phyloP scores from a whole-genome alignment of 2,113 vertebrate species.

The Carassius gibelio region DNA sequence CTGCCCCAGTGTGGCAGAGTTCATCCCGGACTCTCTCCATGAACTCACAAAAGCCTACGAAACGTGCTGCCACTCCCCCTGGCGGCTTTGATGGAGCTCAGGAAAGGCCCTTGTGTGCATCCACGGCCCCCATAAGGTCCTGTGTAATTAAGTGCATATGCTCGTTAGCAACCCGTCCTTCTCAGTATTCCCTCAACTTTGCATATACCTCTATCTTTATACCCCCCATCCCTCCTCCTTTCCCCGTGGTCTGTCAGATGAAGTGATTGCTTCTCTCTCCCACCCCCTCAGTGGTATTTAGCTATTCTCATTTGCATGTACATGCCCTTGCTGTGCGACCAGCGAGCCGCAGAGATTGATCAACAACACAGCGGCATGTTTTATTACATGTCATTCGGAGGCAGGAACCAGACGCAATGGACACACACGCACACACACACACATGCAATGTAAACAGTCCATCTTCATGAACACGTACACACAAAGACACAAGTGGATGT shows the following conservation, averaged over 20 bases:
- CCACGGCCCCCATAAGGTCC: constrained; percentile 48
- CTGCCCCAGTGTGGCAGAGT: constrained; percentile 57
- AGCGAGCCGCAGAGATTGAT: constrained; percentile 89
- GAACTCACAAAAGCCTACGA: constrained; percentile 48
- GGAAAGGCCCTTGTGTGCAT: constrained; percentile 3
- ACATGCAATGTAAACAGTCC: not conserved
- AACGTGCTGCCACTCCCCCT: constrained; percentile 9
- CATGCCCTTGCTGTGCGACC: constrained; percentile 93
- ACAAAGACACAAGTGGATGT: not conserved
- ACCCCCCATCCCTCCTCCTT: constrained; percentile 60
- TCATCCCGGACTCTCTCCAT: constrained; percentile 36
- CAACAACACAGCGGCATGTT: constrained; percentile 88
- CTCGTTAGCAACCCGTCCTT: constrained; percentile 57
- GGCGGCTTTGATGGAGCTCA: not conserved
- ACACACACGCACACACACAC: constrained; percentile 46
- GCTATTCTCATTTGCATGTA: constrained; percentile 97
- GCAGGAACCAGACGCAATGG: constrained; percentile 72
- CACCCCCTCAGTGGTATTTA: constrained; percentile 88
- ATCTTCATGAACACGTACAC: not conserved
- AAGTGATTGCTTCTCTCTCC: constrained; percentile 72
- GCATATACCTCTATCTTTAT: constrained; percentile 58
- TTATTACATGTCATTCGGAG: constrained; percentile 84
- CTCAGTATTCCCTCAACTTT: constrained; percentile 57
- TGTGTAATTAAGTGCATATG: constrained; percentile 59
- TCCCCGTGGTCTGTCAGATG: constrained; percentile 70